Base-by-base conservation (phyloP, 2,888 invertebrate species). In the Clepsis dumicolana region DNA sequence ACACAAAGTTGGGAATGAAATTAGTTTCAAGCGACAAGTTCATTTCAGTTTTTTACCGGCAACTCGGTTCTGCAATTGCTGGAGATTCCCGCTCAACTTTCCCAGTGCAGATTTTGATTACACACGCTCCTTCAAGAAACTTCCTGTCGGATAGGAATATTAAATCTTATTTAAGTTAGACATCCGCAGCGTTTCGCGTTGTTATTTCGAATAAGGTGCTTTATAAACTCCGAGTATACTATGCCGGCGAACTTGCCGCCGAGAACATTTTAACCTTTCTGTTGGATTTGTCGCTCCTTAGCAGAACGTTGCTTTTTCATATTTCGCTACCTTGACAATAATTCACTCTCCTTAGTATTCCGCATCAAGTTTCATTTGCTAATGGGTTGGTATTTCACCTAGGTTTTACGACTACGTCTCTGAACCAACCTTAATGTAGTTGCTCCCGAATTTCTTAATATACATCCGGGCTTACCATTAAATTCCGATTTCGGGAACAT, bases 91-190 rank as follows among this genome's bases (percentile, higher is more conserved):
- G 86, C 81, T 73, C 82, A 87, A 93, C 85, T 93, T 91, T 83
- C 79, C 77, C 86, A 83, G 82, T 90, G 91, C 89, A 90, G 90
- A 91, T 93, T 93, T 92, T 93, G 92, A 93, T 93, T 93, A 93
- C 92, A 93, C 87, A 91, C 92, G 91, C 91, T 93, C 86, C 88
- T 90, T 88, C 85, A 86, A 84, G 84, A 89, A 93, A 89, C 89
- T 93, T 90, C 87, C 85, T 87, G 86, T 80, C 81, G 88, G 91
- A 90, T 91, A 88, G 87, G 92, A 93, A 93, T 93, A 93, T 93
- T 93, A 93, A 93, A 93, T 93, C 91, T 90, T 92, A 92, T 93
- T 93, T 93, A 92, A 93, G 87, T 93, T 92, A 91, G 91, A 91
- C 90, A 90, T 90, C 88, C 86, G 85, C 85, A 80, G 87, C 83